Evolutionary conservation across 1,140 invertebrate genomes (phyloP).

Genomic region (Aplysia californica): DNA sequence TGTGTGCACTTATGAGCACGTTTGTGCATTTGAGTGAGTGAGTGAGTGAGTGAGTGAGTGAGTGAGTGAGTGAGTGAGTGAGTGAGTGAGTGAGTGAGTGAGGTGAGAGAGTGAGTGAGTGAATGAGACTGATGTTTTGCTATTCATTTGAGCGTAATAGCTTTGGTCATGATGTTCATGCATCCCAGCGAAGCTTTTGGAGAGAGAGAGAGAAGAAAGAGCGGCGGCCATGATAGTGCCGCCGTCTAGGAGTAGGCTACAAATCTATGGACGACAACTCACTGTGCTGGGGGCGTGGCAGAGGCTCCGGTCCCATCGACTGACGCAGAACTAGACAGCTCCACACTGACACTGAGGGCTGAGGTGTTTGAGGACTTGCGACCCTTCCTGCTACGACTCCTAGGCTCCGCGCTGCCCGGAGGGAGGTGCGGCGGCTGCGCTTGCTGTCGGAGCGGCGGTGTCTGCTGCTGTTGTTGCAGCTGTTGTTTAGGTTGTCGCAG

Average conservation of each 20-base stretch:
- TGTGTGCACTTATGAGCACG: not conserved
- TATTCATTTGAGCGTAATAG: not conserved
- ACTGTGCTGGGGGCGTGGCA: not conserved
- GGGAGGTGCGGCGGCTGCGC: too few relatives aligned
- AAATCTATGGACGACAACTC: not conserved
- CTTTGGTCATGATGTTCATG: not conserved
- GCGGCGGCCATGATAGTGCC: not conserved
- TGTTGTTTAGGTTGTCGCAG: not conserved
- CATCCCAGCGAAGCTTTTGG: not conserved
- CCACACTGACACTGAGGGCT: not conserved
- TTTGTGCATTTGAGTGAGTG: conserved; percentile 3
- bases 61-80: conserved; percentile 7
- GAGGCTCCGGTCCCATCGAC: not conserved
- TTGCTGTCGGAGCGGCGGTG: not conserved
- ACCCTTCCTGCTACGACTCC: too few relatives aligned
- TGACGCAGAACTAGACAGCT: not conserved
- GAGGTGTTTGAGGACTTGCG: too few relatives aligned
- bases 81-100: not conserved
- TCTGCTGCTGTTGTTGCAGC: not conserved
- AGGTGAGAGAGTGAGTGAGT: not conserved
- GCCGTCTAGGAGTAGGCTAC: not conserved
- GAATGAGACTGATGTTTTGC: not conserved
- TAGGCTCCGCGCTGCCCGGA: too few relatives aligned
- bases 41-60: conserved; percentile 4
- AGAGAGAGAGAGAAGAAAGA: not conserved